Base-by-base conservation (phyloP, 2,113 vertebrate genomes). In the Xenus cinereus region DNA sequence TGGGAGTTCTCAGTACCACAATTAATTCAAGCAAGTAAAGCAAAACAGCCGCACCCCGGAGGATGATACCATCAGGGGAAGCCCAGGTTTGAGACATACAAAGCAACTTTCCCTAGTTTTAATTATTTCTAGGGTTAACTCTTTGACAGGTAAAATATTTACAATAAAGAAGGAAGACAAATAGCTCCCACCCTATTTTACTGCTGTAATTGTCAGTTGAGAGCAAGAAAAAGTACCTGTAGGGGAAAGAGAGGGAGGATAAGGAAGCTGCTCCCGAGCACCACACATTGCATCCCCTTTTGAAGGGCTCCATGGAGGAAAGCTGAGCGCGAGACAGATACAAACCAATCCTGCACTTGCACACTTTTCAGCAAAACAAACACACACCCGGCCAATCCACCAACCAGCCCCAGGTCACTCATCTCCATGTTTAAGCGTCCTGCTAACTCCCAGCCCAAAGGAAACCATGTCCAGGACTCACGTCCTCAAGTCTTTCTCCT, bases 191-290 rank as follows among this genome's bases (percentile, higher is more conserved):
- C 30, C 54, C 57, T 37, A 63, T 59, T 78, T 76, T 69, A 73
- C 66, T 74, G 59, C 67, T 93, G 28, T 41, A 87, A 73, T 57
- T 94, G 26, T 51, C 69, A 75, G 60, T 0, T 78, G 33, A 82
- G 57, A 73, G 41, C 37, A 66, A 57, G 83, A 82, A 80, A 8
- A 69, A 50, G 45, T 4, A 56, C 17, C 71, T 46, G 14, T 2
- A 79, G 57, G 59, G 59, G 59, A 66, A 64, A 45, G 48, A 17
- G 0, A 63, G 53, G 0, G 4, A 77, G 51, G 72, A 74, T 4
- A 32, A 71, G 60, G 0, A 0, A 85, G 43, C 37, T 54, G 24
- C 48, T 87, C 66, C 54, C 1, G 0, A 81, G 43, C 73, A 83
- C 17, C 20, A n/a, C 30, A 3, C 26, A 59, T 10, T 2, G 12